Base-by-base conservation (phyloP, 1,140 invertebrate genomes). In the Lordiphosa clarofinis region DNA sequence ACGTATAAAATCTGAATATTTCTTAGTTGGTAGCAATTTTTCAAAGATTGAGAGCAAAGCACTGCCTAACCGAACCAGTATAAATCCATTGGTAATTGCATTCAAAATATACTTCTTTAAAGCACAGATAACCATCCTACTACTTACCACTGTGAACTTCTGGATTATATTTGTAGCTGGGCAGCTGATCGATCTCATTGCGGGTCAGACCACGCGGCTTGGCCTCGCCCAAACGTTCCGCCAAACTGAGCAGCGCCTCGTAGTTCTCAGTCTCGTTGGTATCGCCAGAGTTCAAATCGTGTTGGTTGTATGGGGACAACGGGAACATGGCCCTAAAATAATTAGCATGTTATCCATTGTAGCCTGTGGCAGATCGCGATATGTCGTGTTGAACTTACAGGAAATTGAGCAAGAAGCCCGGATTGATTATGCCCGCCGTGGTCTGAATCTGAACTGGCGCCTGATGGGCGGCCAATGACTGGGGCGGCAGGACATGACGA, bases 211-310 rank as follows among this genome's bases (percentile, higher is more conserved):
- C 96, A 35, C 96, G 91, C 1, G 96, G 96, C 89, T 98, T 98
- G 2, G 96, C 96, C 90, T 98, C 97, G 7, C 97, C 96, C 6
- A 96, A 89, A 50, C 94, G 91, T 88, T 97, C 96, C 11, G 96
- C 96, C 47, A 98, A 90, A 81, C 94, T 96, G 42, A 98, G 91
- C 73, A 98, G 89, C 28, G 96, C 96, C 91, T 98, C 96, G 89
- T 97, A 97, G 90, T 97, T 97, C 90, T 97, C 96, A 5, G 96
- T 95, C 90, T 96, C 95, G 37, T 94, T 93, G 12, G 94, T 94
- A 70, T 96, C 95, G 12, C 92, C 92, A 50, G 92, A 92, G 65
- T 91, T 92, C 19, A 94, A 90, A 75, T 94, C 93, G 12, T 92
- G 91, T 70, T 93, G 93, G 61, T 92, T 93, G 89, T 94, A 96